phyloP scores from a whole-genome alignment of 2,888 invertebrate species.

The Isoperla grammatica region DNA sequence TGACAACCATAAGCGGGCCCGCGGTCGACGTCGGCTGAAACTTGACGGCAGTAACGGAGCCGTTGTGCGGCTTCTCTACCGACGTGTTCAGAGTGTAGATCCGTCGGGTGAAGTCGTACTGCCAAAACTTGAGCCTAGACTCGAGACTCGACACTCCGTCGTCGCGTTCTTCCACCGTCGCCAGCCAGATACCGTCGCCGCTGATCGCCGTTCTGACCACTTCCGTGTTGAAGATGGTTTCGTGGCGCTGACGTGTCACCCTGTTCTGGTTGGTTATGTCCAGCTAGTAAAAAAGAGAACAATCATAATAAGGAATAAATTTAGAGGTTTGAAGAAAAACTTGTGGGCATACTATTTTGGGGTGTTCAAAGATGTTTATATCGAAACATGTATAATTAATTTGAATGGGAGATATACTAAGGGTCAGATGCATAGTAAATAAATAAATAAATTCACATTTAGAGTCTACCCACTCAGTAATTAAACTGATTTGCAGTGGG shows the following conservation, averaged over 20 bases:
- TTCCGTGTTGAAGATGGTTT: slow-evolving; percentile 56
- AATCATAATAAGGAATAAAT: too few species aligned
- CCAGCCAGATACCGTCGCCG: slow-evolving; percentile 64
- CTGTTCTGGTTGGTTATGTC: slow-evolving; percentile 68
- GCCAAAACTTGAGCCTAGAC: slow-evolving; percentile 71
- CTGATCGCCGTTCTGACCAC: slow-evolving; percentile 63
- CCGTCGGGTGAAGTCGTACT: slow-evolving; percentile 22
- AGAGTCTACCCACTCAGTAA: too few species aligned
- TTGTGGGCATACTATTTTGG: too few species aligned
- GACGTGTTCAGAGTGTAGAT: slow-evolving; percentile 66
- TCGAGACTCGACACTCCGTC: slow-evolving; percentile 46
- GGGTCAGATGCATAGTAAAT: too few species aligned
- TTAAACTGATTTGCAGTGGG: too few species aligned
- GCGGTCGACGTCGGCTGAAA: slow-evolving; percentile 51
- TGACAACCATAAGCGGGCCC: slow-evolving; percentile 49
- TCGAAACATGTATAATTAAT: too few species aligned
- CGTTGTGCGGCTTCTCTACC: slow-evolving; percentile 65
- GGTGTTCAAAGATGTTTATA: too few species aligned
- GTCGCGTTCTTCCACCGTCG: slow-evolving; percentile 48
- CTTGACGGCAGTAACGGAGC: slow-evolving; percentile 51
- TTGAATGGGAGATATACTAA: too few species aligned
- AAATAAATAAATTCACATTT: too few species aligned
- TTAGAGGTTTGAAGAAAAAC: too few species aligned
- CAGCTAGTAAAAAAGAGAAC: slow-evolving; percentile 44
- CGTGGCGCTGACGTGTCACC: slow-evolving; percentile 55